Evolutionary conservation across 2,888 invertebrate genomes (phyloP).

Genomic region (Miltochrista miniata): DNA sequence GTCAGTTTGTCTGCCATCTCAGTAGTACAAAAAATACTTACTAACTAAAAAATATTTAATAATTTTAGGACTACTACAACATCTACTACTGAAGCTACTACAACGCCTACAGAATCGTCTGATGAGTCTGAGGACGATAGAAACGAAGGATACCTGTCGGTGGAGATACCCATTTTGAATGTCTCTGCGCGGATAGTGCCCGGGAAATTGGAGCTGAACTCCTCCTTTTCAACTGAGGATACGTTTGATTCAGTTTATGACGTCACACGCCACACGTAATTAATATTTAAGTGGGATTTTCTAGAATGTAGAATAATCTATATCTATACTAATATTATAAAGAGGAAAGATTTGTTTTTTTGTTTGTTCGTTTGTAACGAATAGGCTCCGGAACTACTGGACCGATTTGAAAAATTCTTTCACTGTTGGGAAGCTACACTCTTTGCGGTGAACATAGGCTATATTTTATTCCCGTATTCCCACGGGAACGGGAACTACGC

Average conservation of each 20-base stretch:
- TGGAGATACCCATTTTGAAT: constrained; percentile 66
- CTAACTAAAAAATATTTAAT: too few species aligned
- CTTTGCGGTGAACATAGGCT: too few species aligned
- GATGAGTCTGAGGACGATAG: constrained; percentile 3
- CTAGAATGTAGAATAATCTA: neutral
- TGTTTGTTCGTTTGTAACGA: too few species aligned
- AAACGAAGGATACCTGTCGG: constrained; percentile 36
- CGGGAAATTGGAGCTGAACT: constrained; percentile 6
- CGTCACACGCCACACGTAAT: constrained; percentile 61
- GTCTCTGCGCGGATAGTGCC: constrained; percentile 51
- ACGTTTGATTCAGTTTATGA: constrained; percentile 57
- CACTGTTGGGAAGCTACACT: too few species aligned
- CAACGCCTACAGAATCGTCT: too few species aligned
- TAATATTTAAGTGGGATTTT: neutral
- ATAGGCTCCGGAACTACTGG: too few species aligned
- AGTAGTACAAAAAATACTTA: too few species aligned
- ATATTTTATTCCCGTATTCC: too few species aligned
- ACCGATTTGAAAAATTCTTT: too few species aligned
- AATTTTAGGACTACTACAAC: constrained; percentile 3
- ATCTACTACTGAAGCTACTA: constrained; percentile 2
- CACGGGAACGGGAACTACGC: too few species aligned
- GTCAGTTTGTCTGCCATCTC: too few species aligned
- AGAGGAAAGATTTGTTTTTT: too few species aligned
- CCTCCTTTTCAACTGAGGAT: constrained; percentile 41
- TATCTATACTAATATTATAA: neutral